Evolutionary conservation across 2,888 invertebrate species (phyloP).

Genomic region (Myopa testacea): DNA sequence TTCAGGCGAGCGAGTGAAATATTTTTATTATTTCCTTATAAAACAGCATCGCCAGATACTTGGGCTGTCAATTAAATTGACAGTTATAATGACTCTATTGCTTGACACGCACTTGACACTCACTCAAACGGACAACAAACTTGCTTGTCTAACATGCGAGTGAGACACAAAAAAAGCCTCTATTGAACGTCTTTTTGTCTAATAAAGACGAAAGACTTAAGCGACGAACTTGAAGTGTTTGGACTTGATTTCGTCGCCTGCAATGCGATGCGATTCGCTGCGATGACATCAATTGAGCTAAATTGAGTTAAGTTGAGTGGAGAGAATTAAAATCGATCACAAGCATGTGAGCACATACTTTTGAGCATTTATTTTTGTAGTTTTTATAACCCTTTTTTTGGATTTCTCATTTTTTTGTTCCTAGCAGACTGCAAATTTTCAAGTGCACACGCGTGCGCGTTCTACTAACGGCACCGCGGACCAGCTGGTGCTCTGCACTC

Average conservation of each 20-base stretch:
- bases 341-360: not conserved
- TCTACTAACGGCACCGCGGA: conserved; percentile 36
- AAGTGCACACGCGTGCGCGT: conserved; percentile 10
- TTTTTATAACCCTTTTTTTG: not conserved
- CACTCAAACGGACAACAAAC: conserved; percentile 6
- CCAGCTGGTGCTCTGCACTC: not conserved
- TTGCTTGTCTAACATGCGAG: not conserved
- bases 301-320: too few species aligned
- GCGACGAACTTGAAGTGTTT: conserved; percentile 37
- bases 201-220: conserved; percentile 44
- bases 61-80: conserved; percentile 26
- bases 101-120: conserved; percentile 4
- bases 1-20: not conserved
- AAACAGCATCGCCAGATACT: not conserved
- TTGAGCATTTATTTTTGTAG: not conserved
- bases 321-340: too few species aligned
- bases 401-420: not conserved
- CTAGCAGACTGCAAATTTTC: not conserved
- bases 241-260: not conserved
- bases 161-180: not conserved
- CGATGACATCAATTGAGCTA: too few species aligned
- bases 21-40: conserved; percentile 16
- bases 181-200: not conserved
- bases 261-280: too few species aligned
- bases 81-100: conserved; percentile 28